Evolutionary conservation across 1,140 invertebrate species (phyloP), one percentile per base, ranked within the genome.

Genomic region (Heterodera carotae): DNA sequence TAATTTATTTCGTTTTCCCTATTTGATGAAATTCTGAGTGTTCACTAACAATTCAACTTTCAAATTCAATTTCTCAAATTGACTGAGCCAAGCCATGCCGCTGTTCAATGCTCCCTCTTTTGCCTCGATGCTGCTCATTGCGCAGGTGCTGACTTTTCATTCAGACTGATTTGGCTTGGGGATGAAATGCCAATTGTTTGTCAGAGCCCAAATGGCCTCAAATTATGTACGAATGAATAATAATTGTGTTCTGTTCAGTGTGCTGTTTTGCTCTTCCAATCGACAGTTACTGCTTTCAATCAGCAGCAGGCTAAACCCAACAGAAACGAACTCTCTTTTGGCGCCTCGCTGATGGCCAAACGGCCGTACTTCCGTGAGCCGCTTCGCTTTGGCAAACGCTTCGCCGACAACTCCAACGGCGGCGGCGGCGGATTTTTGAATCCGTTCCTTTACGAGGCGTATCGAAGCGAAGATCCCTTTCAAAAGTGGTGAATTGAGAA

Each of bases 341-440:
- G 48, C 12, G 15, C 48, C 12, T 56, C 15, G 12, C 48, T 18
- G 22, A 56, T 56, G 48, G 48, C 48, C 48, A 56, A 56, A 56
- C 48, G 48, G 29, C 76, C 62, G 33, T 81, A 85, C 48, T 75
- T 83, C 12, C 75, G 81, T 36, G 84, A 86, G 69, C 84, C 84
- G 5, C 77, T 85, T 36, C 84, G 84, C 33, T 85, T 85, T 66
- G 84, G 84, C 34, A 85, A 85, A 53, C 69, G 82, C 4, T 62
- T 62, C 33, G n/a, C 3, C 22, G 48, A 22, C 12, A 18, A 18
- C 12, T 56, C 48, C 15, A 22, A 18, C 27, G 29, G 29, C 33
- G 56, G 22, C 12, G 48, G n/a, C 53, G 64, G 64, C 8, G 56
- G 53, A 33, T 25, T n/a, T 56, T 56, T 56, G 22, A 60, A 71